Evolutionary conservation across 1,140 invertebrate genomes (phyloP), one percentile per base, ranked within the genome.

Genomic region (Mamestra configurata): DNA sequence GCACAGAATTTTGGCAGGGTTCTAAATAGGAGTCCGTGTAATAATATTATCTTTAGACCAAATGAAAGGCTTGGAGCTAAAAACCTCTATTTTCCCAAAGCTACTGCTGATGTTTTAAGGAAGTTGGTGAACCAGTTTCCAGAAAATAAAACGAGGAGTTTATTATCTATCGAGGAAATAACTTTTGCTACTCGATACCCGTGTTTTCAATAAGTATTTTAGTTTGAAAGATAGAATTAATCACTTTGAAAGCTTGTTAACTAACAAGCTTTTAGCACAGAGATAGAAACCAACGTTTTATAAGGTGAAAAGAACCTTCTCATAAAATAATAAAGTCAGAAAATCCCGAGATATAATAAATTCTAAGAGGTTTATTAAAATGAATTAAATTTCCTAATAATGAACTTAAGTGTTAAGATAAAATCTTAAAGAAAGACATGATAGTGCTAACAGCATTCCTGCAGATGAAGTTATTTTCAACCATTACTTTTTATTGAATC

Each of bases 121-220:
- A 70, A 70, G 11, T 70, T 70, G 4, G 20, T 27, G 11, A 68
- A 68, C 40, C 40, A 24, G 20, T 27, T 68, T 68, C 20, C 40
- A 46, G 27, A 70, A 70, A 70, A 46, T 70, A 27, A 46, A 46
- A 20, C 40, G 10, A 46, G 11, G 20, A 49, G 40, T 70, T 70
- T 70, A 70, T 70, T 70, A 24, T 11, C 37, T 46, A 46, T 15
- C 66, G 22, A 4, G 66, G 20, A 22, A 8, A 46, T 43, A 70
- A 70, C 66, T 70, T 70, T 27, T 13, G 22, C 40, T 27, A n/a
- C 40, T 70, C 66, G 40, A 70, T 49, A 70, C 13, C 40, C 40
- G 20, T 46, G 40, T 68, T 68, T 46, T 46, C 37, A 15, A 46
- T 20, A 46, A 46, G 18, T 68, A 49, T 70, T 70, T 49, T 46